Conservation (phyloP, 2,797 vertebrate species). For the Pipistrellus nathusii region DNA sequence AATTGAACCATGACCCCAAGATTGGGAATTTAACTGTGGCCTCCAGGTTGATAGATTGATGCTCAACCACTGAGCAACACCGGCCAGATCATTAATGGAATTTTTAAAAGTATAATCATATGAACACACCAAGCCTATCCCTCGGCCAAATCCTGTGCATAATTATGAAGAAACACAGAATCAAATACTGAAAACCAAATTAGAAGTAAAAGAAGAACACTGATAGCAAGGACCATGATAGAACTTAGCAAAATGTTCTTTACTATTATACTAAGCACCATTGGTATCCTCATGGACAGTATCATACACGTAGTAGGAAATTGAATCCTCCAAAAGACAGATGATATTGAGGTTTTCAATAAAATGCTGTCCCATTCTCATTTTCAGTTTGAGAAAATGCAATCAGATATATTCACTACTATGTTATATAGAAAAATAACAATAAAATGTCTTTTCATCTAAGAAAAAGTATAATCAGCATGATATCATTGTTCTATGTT, state of each 20-base stretch:
- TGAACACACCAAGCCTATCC: constrained; percentile 89
- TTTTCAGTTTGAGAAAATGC: constrained; percentile 71
- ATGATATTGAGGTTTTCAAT: constrained; percentile 81
- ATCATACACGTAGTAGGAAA: constrained; percentile 93
- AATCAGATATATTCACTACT: constrained; percentile 28
- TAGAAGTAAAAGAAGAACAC: constrained; percentile 87
- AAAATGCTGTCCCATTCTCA: constrained; percentile 50
- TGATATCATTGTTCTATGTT: not conserved
- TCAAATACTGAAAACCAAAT: constrained; percentile 92
- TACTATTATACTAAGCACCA: constrained; percentile 97
- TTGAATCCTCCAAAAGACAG: constrained; percentile 93
- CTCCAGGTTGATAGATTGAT: too few species aligned
- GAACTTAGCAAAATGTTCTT: constrained; percentile 98
- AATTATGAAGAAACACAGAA: constrained; percentile 92
- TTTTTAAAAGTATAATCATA: not conserved
- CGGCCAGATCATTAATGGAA: not conserved
- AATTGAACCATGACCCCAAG: too few species aligned
- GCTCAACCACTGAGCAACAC: too few species aligned
- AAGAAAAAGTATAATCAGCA: not conserved
- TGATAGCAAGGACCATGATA: constrained; percentile 88
- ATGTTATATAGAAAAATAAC: not conserved
- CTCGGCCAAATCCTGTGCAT: constrained; percentile 89
- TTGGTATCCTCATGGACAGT: constrained; percentile 96
- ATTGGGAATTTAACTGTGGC: too few species aligned
- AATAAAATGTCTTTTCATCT: constrained; percentile 43